Evolutionary conservation across 2,113 vertebrate species (phyloP).

Genomic region (Thalassarche chlororhynchos): DNA sequence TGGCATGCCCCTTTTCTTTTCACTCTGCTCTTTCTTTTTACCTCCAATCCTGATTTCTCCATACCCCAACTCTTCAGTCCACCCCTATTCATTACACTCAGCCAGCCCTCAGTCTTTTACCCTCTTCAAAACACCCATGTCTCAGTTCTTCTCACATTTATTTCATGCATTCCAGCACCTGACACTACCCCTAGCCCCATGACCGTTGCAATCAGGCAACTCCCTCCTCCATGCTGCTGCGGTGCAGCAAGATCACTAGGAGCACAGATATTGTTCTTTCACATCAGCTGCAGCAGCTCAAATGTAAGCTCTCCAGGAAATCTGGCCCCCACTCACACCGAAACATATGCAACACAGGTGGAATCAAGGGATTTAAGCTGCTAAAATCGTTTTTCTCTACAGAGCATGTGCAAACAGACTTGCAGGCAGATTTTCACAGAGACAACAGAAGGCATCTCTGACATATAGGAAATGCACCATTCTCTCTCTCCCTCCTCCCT

Average conservation of each 20-base stretch:
- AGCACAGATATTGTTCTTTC: neutral
- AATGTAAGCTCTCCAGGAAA: neutral
- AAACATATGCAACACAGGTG: neutral
- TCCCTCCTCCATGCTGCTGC: neutral
- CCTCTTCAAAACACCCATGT: neutral
- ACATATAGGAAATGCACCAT: neutral
- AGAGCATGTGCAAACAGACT: conserved; percentile 1
- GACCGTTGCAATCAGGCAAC: neutral
- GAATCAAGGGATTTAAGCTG: neutral
- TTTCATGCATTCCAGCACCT: neutral
- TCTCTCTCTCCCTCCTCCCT: neutral
- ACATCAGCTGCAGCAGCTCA: neutral
- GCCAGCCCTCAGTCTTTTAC: neutral
- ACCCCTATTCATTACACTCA: neutral
- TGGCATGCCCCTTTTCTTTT: neutral
- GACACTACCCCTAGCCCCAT: neutral
- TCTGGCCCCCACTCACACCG: neutral
- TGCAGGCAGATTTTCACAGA: neutral
- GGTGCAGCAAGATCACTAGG: neutral
- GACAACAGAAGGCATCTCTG: neutral
- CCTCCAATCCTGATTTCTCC: neutral
- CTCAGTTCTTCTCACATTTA: neutral
- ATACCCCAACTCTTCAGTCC: neutral
- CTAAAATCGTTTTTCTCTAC: neutral
- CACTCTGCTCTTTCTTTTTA: neutral